Percentiles rank a stretch among this genome's conserved stretches.
Conservation (phyloP, 2,797 vertebrate species). For the Serranus cabrilla region DNA sequence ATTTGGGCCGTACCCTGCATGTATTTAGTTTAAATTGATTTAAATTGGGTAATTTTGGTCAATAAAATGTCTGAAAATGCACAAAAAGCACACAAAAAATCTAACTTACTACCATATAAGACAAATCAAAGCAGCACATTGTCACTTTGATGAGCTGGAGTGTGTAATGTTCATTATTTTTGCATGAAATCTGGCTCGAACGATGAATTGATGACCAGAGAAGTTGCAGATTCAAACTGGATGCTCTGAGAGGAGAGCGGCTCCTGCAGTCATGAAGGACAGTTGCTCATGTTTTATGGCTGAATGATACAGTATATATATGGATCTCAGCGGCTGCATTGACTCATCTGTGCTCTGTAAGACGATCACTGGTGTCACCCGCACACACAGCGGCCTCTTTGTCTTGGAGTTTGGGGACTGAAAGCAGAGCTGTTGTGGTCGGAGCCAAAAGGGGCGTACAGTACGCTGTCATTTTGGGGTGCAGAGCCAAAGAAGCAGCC, state of each 20-base stretch:
- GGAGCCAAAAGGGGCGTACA: slow-evolving; percentile 71
- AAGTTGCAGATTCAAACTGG: not conserved
- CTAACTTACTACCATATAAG: not conserved
- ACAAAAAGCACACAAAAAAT: not conserved
- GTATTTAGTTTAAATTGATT: no score
- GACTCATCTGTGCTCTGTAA: slow-evolving; percentile 64
- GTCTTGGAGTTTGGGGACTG: slow-evolving; percentile 69
- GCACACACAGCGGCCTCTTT: slow-evolving; percentile 81
- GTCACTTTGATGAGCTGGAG: no score
- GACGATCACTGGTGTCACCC: slow-evolving; percentile 73
- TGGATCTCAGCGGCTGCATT: slow-evolving; percentile 53
- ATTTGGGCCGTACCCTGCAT: no score
- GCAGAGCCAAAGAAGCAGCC: slow-evolving; percentile 70
- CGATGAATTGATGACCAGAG: not conserved
- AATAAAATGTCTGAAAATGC: not conserved
- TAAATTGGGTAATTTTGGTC: no score
- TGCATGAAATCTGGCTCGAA: not conserved
- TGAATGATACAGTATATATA: slow-evolving; percentile 60
- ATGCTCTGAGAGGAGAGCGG: not conserved
- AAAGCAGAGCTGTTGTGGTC: slow-evolving; percentile 78
- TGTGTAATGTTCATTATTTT: not conserved
- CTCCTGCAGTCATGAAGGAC: not conserved
- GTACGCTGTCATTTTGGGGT: slow-evolving; percentile 74
- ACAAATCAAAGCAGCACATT: not conserved
- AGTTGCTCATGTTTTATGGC: slow-evolving; percentile 38